Base-by-base conservation (phyloP, 2,113 vertebrate species). In the Apaloderma vittatum region DNA sequence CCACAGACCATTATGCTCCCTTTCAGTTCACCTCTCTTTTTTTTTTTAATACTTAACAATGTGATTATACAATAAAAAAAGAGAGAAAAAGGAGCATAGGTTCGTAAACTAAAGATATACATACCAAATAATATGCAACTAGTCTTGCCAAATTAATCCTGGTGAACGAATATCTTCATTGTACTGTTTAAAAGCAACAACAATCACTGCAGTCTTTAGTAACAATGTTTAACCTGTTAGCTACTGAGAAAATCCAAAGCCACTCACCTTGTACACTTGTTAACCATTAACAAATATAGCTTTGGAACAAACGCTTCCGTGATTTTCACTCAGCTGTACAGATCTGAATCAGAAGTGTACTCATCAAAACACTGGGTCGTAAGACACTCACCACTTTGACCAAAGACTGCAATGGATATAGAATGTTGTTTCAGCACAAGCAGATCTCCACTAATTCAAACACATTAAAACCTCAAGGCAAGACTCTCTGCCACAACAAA, bases 181-280 rank as follows among this genome's bases (percentile, higher is more conserved):
- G 32, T 22, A 36, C 14, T 49, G 24, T 58, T 84, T 73, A n/a
- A 49, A 49, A 67, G 18, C 15, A 46, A 46, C 40, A 46, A 66
- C 88, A 61, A 8, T 73, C 70, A 73, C 51, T 51, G n/a, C 40
- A 93, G 46, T 58, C 43, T 66, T 71, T 68, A 67, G 48, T 51
- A 61, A 71, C 52, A 86, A 54, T 21, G 24, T 76, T 77, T 63
- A 82, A 65, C 59, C 58, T 66, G 68, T 80, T 66, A 74, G 19
- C 59, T 55, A 80, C 45, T 2, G 6, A 57, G 73, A 85, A 95
- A 96, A 87, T 74, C 57, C 75, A 90, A 96, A 93, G 62, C 62
- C 48, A 65, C 73, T 54, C 90, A 48, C 65, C 81, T 85, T 62
- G 74, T 45, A 76, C n/a, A 17, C 29, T 73, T 82, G 18, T 45